Evolutionary conservation across 2,113 vertebrate genomes (phyloP).

Genomic region (Elaphurus davidianus): DNA sequence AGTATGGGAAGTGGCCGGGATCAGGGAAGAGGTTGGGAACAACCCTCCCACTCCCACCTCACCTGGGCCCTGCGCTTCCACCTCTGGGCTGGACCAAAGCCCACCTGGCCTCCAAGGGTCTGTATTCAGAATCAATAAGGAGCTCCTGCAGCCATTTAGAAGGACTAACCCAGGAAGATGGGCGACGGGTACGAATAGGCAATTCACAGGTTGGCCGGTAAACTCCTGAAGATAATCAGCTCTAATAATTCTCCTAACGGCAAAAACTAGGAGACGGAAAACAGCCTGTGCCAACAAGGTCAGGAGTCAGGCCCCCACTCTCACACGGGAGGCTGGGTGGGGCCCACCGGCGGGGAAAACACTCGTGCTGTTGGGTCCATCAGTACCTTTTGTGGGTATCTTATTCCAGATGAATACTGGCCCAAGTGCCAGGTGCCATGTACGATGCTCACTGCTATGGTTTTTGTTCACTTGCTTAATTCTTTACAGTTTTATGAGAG

Average conservation of each 20-base stretch:
- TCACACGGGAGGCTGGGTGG: fast-evolving
- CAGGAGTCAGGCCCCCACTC: background rate
- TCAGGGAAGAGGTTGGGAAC: background rate
- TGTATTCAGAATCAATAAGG: background rate
- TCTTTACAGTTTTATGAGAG: background rate
- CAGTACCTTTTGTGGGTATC: background rate
- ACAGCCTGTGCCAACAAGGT: background rate
- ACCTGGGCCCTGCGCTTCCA: background rate
- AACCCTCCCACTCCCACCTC: background rate
- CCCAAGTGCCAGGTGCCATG: too few species aligned
- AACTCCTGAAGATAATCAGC: background rate
- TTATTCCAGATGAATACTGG: background rate
- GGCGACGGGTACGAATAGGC: background rate
- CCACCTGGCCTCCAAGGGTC: background rate
- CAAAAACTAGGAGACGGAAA: fast-evolving
- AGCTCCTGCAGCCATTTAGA: background rate
- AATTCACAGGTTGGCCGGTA: background rate
- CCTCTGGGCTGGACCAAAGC: background rate
- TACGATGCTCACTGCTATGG: background rate
- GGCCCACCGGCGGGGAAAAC: too few species aligned
- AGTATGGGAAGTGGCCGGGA: background rate
- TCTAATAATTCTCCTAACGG: background rate
- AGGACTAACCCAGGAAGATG: background rate
- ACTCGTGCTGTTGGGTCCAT: fast-evolving
- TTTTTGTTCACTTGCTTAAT: background rate